Conservation (phyloP, 2,888 invertebrate genomes). For the Cremastinae sp. region DNA sequence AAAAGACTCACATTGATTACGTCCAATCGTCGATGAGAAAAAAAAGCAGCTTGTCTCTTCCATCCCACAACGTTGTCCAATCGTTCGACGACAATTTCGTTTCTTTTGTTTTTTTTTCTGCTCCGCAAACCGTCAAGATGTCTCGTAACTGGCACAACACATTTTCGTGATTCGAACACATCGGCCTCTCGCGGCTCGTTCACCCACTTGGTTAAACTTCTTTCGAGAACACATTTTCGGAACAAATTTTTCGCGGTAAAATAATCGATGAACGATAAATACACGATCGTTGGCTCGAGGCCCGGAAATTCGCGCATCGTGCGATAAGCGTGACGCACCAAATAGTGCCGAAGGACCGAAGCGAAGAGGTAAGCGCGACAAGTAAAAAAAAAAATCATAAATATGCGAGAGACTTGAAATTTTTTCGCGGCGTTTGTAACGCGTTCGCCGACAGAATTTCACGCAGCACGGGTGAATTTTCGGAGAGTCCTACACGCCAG, state of each 20-base stretch:
- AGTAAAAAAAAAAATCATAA: slow-evolving; percentile 21
- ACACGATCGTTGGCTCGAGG: slow-evolving; percentile 46
- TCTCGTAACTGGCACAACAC: slow-evolving; percentile 41
- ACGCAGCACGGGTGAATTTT: slow-evolving; percentile 13
- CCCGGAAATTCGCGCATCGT: slow-evolving; percentile 26
- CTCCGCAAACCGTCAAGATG: slow-evolving; percentile 54
- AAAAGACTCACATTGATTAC: too few relatives aligned
- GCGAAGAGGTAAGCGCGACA: not conserved
- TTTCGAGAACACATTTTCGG: slow-evolving; percentile 38
- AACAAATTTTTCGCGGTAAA: slow-evolving; percentile 57
- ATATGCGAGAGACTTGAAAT: slow-evolving; percentile 57
- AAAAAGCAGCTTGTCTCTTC: too few relatives aligned
- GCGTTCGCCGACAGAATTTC: slow-evolving; percentile 9
- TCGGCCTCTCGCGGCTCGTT: slow-evolving; percentile 49
- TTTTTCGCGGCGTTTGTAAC: slow-evolving; percentile 49
- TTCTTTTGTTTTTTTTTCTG: slow-evolving; percentile 39
- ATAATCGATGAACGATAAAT: slow-evolving; percentile 50
- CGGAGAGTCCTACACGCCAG: slow-evolving; percentile 8
- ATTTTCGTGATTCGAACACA: slow-evolving; percentile 50
- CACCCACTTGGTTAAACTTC: slow-evolving; percentile 12
- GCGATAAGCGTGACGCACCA: slow-evolving; percentile 14
- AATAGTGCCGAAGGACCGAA: not conserved
- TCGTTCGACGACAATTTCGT: slow-evolving; percentile 25
- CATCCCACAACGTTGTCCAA: too few relatives aligned
- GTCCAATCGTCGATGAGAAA: too few relatives aligned